phyloP scores from a whole-genome alignment of 2,888 invertebrate species.

The Gortyna flavago region DNA sequence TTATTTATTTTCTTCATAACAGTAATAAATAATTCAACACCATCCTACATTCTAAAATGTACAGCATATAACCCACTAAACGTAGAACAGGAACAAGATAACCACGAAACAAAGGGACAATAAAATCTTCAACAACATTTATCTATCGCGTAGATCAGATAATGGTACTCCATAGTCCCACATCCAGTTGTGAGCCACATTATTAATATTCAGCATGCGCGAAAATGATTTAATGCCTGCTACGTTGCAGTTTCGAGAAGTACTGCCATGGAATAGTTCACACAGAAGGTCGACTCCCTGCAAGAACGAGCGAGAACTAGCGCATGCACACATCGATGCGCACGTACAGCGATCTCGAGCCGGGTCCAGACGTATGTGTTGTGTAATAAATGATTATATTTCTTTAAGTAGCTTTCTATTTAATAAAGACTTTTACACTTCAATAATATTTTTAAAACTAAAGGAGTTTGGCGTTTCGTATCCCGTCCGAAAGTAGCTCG shows the following conservation, averaged over 20 bases:
- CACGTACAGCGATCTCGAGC: neutral
- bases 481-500: too few relatives aligned
- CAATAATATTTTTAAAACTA: too few relatives aligned
- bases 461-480: too few relatives aligned
- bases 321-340: neutral
- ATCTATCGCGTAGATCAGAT: conserved; percentile 59
- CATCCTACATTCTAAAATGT: conserved; percentile 7
- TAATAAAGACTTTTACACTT: too few relatives aligned
- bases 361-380: neutral
- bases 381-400: too few relatives aligned
- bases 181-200: conserved; percentile 67
- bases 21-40: conserved; percentile 1
- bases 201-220: conserved; percentile 83
- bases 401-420: too few relatives aligned
- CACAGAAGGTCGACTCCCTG: conserved; percentile 1
- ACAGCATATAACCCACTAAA: neutral
- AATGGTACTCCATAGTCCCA: conserved; percentile 56
- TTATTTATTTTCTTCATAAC: neutral
- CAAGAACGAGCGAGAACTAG: neutral
- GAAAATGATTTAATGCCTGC: conserved; percentile 78
- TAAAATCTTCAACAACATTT: conserved; percentile 58
- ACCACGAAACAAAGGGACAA: conserved; percentile 32
- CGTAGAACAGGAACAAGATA: conserved; percentile 9
- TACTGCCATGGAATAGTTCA: neutral
- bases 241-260: conserved; percentile 57